Evolutionary conservation across 2,113 vertebrate species (phyloP).

Genomic region (Jaculus jaculus): DNA sequence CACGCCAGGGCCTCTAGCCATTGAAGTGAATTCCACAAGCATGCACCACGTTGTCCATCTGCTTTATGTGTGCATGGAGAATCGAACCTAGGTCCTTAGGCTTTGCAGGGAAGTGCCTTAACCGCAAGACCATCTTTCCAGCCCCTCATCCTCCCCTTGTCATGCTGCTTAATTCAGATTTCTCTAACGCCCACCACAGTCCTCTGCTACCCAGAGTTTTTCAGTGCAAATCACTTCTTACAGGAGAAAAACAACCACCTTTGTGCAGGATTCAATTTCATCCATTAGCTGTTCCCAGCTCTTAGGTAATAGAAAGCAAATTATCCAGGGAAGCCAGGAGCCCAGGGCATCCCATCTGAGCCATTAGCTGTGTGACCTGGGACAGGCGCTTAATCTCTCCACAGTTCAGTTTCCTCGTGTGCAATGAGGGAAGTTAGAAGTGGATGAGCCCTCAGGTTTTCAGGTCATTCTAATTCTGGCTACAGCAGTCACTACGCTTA

Average conservation of each 20-base stretch:
- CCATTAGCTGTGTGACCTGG: not conserved
- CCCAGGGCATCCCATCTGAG: not conserved
- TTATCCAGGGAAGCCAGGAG: not conserved
- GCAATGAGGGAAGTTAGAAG: not conserved
- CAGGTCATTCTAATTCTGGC: not conserved
- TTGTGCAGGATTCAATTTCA: slow-evolving; percentile 17
- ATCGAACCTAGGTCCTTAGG: too few species aligned
- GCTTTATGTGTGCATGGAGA: too few species aligned
- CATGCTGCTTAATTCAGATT: not conserved
- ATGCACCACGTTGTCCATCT: too few species aligned
- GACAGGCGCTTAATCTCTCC: not conserved
- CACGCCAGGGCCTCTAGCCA: too few species aligned
- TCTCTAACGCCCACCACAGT: not conserved
- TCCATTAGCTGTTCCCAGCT: slow-evolving; percentile 53
- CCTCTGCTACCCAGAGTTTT: not conserved
- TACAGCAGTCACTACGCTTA: not conserved
- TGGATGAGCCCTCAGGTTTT: not conserved
- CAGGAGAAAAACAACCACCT: slow-evolving; percentile 23
- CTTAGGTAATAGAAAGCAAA: slow-evolving; percentile 50
- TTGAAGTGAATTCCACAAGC: too few species aligned
- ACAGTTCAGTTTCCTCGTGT: not conserved
- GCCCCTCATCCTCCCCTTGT: too few species aligned
- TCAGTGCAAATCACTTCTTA: slow-evolving; percentile 25
- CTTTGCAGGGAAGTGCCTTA: too few species aligned
- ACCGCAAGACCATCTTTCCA: too few species aligned